A percentile compares a stretch with the other conserved stretches of the same genome.
These are phyloP conservation scores for Epizoanthus illoricatus DNA, from an alignment of 92 coral and sea anemone genomes.

Conservation along the genomic window DNA sequence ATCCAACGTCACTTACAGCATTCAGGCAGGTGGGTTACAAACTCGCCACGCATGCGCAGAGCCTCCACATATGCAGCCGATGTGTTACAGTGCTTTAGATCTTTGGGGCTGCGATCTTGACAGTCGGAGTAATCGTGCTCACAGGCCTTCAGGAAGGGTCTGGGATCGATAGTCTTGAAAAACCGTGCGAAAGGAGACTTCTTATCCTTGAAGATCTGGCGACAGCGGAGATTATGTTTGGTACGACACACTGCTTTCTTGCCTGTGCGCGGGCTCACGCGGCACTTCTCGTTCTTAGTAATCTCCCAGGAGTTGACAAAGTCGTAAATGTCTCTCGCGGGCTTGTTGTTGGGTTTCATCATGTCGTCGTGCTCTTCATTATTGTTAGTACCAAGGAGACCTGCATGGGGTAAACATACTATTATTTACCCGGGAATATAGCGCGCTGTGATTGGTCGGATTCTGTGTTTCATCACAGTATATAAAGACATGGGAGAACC, in stretches of 20 bases:
- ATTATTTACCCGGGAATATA: background rate
- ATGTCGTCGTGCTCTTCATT: constrained; percentile 88
- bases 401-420: constrained; percentile 22
- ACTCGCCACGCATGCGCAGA: constrained; percentile 83
- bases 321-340: constrained; percentile 64
- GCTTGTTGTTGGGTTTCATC: constrained; percentile 58
- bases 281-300: constrained; percentile 70
- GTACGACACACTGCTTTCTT: constrained; percentile 33
- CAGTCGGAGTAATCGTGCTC: constrained; percentile 81
- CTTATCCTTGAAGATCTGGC: constrained; percentile 68
- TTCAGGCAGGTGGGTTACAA: constrained; percentile 85
- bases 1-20: constrained; percentile 68
- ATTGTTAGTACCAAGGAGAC: constrained; percentile 99
- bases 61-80: constrained; percentile 94
- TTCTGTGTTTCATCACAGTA: too few species aligned
- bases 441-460: too few species aligned
- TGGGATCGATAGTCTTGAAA: constrained; percentile 72
- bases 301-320: constrained; percentile 97
- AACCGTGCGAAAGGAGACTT: constrained; percentile 80
- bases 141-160: constrained; percentile 88
- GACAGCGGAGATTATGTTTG: constrained; percentile 64
- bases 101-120: constrained; percentile 59
- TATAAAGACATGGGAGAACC: too few species aligned
- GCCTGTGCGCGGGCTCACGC: constrained; percentile 18
- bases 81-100: constrained; percentile 88